Evolutionary conservation across 2,113 vertebrate species (phyloP).

Genomic region (Ascaphus truei): DNA sequence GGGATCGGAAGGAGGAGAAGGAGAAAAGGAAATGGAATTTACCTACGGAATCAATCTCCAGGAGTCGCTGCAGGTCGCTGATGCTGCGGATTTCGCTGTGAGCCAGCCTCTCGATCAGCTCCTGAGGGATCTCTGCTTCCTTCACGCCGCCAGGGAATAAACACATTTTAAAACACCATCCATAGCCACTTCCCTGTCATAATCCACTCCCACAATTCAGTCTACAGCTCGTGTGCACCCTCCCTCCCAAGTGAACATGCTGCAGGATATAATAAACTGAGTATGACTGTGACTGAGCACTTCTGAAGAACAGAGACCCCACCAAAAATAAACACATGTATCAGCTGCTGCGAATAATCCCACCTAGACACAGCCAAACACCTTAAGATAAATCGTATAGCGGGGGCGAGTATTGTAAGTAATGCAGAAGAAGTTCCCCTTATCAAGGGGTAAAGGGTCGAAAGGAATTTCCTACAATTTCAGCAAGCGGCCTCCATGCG

Average conservation of each 20-base stretch:
- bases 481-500: too few relatives aligned
- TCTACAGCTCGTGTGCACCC: neutral
- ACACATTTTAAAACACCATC: constrained; percentile 21
- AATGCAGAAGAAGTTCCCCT: too few relatives aligned
- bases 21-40: constrained; percentile 80
- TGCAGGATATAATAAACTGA: neutral
- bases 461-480: too few relatives aligned
- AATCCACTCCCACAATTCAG: constrained; percentile 25
- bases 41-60: constrained; percentile 98
- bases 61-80: constrained; percentile 96
- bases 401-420: too few relatives aligned
- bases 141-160: constrained; percentile 49
- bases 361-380: too few relatives aligned
- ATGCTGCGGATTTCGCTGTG: constrained; percentile 97
- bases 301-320: neutral
- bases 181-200: constrained; percentile 19
- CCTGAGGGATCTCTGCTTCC: constrained; percentile 91
- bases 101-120: constrained; percentile 88
- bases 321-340: too few relatives aligned
- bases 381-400: too few relatives aligned
- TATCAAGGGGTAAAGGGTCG: too few relatives aligned
- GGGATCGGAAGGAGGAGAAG: constrained; percentile 36
- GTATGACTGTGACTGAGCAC: neutral
- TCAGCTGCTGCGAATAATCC: too few relatives aligned
- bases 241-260: neutral